Evolutionary conservation across 2,888 invertebrate genomes (phyloP).

Genomic region (Ecdyonurus torrentis): DNA sequence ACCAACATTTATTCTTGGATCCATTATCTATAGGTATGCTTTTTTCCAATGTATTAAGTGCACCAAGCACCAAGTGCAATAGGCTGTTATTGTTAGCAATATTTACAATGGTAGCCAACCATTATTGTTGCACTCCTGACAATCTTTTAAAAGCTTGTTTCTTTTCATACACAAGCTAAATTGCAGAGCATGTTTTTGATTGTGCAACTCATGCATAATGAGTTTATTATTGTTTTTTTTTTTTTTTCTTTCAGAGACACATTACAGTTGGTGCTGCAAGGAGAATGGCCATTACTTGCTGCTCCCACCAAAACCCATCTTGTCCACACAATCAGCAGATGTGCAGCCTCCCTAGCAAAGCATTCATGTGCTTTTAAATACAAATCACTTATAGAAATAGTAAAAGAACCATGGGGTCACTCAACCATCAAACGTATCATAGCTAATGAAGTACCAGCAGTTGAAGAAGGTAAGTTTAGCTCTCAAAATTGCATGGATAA

Average conservation of each 20-base stretch:
- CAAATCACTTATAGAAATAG: slow-evolving; percentile 34
- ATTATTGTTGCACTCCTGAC: not conserved
- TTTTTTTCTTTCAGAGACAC: slow-evolving; percentile 19
- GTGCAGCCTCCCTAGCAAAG: slow-evolving; percentile 26
- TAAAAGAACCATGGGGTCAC: slow-evolving; percentile 34
- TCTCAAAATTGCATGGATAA: not conserved
- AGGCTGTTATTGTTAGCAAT: no score
- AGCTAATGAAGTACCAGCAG: slow-evolving; percentile 19
- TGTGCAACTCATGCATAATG: no score
- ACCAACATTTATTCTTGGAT: no score
- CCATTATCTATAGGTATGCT: no score
- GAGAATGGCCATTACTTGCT: slow-evolving; percentile 36
- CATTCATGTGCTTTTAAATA: slow-evolving; percentile 36
- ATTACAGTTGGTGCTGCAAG: slow-evolving; percentile 30
- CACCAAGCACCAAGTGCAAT: no score
- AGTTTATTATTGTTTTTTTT: not conserved
- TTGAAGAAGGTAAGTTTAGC: slow-evolving; percentile 25
- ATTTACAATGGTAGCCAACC: no score
- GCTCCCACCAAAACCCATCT: slow-evolving; percentile 28
- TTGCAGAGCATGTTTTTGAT: no score
- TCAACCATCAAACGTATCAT: slow-evolving; percentile 28
- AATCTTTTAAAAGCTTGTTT: no score
- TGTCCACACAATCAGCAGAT: slow-evolving; percentile 27
- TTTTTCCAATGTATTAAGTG: no score
- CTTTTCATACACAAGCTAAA: no score